Evolutionary conservation across 2,888 invertebrate genomes (phyloP), one percentile per base, ranked within the genome.

Genomic region (Brenthis ino): DNA sequence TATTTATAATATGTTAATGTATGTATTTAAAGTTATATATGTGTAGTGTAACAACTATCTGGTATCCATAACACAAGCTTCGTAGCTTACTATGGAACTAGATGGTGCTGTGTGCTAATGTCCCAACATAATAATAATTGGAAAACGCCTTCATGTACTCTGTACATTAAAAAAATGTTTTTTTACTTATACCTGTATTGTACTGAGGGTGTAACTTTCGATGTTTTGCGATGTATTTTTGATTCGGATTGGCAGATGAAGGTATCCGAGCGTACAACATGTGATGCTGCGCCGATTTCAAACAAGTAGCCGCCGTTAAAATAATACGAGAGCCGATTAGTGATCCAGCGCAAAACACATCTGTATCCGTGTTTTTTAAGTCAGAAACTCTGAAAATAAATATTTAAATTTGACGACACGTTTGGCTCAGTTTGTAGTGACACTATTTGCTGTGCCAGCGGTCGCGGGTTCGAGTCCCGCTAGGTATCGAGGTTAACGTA

Each of bases 241-340:
- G 66, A 3, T 28, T 50, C 0, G 72, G 72, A 8, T 57, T 56
- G 1, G 57, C 63, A 2, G 77, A 74, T 8, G 33, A 53, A 0
- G 76, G 76, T n/a, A 74, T 61, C 12, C 64, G 72, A 2, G 71
- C 76, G 67, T 74, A 77, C 6, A 74, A 33, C 33, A 43, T 54
- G 4, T 69, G 64, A 1, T 54, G 37, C n/a, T 65, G 63, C 0
- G 72, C 76, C 6, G 69, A 51, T 11, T 57, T 57, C n/a, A 74
- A 14, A 43, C 77, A 77, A 0, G 76, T 74, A 33, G 67, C 70
- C 0, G 76, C 54, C 0, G 77, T 77, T 24, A 77, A 64, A 3
- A 77, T 67, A 6, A 70, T 68, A 6, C 61, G 72, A 2, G 72
- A 57, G 3, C 75, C 73, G 33, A 77, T 69, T 54, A 77, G 55